These are phyloP conservation scores for Acinonyx jubatus DNA, from an alignment of 2,113 vertebrate species.

Conservation along the genomic window DNA sequence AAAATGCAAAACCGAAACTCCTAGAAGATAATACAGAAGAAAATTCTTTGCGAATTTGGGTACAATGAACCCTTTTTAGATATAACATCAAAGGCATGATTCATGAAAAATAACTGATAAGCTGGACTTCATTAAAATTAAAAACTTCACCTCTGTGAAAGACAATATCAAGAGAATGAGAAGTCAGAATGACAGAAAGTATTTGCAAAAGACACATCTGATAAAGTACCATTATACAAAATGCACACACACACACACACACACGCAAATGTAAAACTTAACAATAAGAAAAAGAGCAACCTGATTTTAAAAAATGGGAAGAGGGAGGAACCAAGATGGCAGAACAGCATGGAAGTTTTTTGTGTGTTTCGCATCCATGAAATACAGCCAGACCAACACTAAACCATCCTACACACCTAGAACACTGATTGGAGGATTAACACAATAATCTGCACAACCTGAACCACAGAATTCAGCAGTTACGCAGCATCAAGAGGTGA, in stretches of 20 bases:
- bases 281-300: not conserved
- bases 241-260: too few species aligned
- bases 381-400: too few species aligned
- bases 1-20: not conserved
- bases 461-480: too few species aligned
- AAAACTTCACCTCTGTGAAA: not conserved
- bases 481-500: too few species aligned
- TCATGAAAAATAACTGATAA: not conserved
- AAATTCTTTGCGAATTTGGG: not conserved
- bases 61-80: not conserved
- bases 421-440: too few species aligned
- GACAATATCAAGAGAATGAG: not conserved
- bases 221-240: not conserved
- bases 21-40: not conserved
- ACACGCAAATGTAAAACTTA: not conserved
- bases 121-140: not conserved
- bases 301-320: not conserved
- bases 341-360: too few species aligned
- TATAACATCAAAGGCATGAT: not conserved
- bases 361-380: too few species aligned
- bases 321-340: not conserved
- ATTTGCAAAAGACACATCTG: not conserved
- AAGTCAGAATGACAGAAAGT: not conserved
- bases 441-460: too few species aligned
- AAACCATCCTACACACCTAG: too few species aligned